Evolutionary conservation across 2,888 invertebrate genomes (phyloP).

Genomic region (Odontothrips loti): DNA sequence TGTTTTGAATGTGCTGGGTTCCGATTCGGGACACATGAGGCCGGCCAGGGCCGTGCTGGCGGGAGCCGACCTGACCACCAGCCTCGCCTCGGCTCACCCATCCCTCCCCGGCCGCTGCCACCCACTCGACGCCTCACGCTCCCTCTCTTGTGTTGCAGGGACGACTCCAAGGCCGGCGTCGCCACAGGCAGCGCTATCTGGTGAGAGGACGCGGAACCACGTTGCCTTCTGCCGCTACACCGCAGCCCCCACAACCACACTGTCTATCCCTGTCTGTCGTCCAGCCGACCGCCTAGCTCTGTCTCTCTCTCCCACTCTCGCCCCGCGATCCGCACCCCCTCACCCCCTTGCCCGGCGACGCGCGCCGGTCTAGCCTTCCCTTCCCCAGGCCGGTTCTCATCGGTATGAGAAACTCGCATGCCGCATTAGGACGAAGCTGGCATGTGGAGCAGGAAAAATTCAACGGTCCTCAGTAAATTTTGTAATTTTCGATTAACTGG

Average conservation of each 20-base stretch:
- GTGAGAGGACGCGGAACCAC: background rate
- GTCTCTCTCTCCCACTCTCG: background rate
- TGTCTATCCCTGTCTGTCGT: background rate
- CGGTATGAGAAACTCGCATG: background rate
- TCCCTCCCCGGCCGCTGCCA: too few relatives aligned
- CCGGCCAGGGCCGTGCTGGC: too few relatives aligned
- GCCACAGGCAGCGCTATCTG: background rate
- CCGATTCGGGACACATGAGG: too few relatives aligned
- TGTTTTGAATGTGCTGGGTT: too few relatives aligned
- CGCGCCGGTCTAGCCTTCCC: background rate
- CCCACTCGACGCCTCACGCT: background rate
- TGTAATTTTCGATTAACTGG: too few relatives aligned
- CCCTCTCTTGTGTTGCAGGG: background rate
- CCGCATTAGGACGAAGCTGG: too few relatives aligned
- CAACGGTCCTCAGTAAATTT: too few relatives aligned
- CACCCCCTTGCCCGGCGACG: background rate
- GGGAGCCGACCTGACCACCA: too few relatives aligned
- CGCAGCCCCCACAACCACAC: background rate
- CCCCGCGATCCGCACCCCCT: background rate
- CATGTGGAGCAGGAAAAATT: too few relatives aligned
- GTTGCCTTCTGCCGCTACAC: background rate
- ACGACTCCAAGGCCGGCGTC: slow-evolving; percentile 3
- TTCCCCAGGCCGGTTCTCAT: too few relatives aligned
- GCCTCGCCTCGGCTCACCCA: background rate
- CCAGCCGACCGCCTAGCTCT: background rate